phyloP scores from a whole-genome alignment of 2,888 invertebrate species.

The Tyria jacobaeae region DNA sequence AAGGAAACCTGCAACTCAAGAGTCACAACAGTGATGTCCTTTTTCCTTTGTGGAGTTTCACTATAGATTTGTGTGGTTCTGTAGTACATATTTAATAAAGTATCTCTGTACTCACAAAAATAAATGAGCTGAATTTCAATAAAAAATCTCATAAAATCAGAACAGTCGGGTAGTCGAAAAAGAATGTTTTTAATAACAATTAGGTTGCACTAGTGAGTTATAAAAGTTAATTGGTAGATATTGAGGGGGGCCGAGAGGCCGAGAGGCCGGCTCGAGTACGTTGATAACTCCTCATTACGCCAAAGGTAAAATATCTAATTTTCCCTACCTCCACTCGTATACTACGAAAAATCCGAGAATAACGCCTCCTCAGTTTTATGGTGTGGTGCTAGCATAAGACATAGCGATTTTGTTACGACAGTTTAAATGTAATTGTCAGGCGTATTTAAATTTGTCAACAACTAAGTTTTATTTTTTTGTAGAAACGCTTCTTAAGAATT shows the following conservation, averaged over 20 bases:
- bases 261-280: conserved; percentile 52
- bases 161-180: conserved; percentile 18
- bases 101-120: no score
- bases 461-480: no score
- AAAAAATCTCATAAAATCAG: conserved; percentile 18
- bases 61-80: no score
- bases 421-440: no score
- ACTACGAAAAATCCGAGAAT: conserved; percentile 73
- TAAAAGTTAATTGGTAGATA: conserved; percentile 69
- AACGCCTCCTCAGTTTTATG: conserved; percentile 61
- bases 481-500: no score
- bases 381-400: conserved; percentile 39
- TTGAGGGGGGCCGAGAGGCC: conserved; percentile 62
- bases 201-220: conserved; percentile 47
- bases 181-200: conserved; percentile 48
- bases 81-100: no score
- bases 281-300: conserved; percentile 74
- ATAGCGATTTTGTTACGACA: conserved; percentile 27
- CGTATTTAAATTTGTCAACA: no score
- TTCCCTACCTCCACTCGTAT: conserved; percentile 64
- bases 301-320: conserved; percentile 73
- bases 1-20: no score
- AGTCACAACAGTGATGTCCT: no score
- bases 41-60: no score
- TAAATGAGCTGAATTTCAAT: background rate